Evolutionary conservation across 1,140 invertebrate genomes (phyloP).

Genomic region (Lerema accius): DNA sequence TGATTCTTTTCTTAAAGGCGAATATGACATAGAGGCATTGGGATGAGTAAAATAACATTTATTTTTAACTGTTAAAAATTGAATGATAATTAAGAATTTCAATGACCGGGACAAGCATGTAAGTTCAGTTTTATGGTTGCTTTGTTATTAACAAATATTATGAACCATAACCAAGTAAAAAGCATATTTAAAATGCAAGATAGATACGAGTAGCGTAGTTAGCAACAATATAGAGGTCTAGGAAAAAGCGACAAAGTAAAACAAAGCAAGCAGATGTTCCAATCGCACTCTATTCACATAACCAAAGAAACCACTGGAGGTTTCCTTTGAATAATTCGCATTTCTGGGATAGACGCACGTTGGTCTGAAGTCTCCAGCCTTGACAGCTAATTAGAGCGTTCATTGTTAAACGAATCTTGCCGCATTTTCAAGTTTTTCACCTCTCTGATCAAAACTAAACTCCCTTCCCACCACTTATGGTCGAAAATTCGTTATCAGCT

Average conservation of each 20-base stretch:
- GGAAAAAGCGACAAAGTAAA: conserved; percentile 12
- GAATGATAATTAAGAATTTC: too few relatives aligned
- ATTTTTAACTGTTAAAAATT: too few relatives aligned
- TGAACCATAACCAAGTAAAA: too few relatives aligned
- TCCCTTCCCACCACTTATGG: conserved; percentile 47
- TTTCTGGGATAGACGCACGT: conserved; percentile 71
- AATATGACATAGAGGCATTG: too few relatives aligned
- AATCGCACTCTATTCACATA: conserved; percentile 53
- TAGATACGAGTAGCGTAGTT: too few relatives aligned
- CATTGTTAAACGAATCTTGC: conserved; percentile 78
- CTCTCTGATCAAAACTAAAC: conserved; percentile 42
- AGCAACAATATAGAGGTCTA: neutral
- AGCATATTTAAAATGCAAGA: too few relatives aligned
- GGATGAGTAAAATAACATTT: too few relatives aligned
- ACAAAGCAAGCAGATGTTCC: conserved; percentile 20
- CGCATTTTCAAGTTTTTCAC: conserved; percentile 48
- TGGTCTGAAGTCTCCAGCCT: conserved; percentile 64
- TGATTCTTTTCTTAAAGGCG: too few relatives aligned
- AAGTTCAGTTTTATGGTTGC: too few relatives aligned
- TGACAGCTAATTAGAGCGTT: conserved; percentile 80
- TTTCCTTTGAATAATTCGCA: conserved; percentile 78
- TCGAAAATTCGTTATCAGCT: conserved; percentile 45
- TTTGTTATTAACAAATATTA: too few relatives aligned
- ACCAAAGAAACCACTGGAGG: conserved; percentile 75
- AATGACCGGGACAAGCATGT: too few relatives aligned